Evolutionary conservation across 2,888 invertebrate species (phyloP).

Genomic region (Epinotia bilunana): DNA sequence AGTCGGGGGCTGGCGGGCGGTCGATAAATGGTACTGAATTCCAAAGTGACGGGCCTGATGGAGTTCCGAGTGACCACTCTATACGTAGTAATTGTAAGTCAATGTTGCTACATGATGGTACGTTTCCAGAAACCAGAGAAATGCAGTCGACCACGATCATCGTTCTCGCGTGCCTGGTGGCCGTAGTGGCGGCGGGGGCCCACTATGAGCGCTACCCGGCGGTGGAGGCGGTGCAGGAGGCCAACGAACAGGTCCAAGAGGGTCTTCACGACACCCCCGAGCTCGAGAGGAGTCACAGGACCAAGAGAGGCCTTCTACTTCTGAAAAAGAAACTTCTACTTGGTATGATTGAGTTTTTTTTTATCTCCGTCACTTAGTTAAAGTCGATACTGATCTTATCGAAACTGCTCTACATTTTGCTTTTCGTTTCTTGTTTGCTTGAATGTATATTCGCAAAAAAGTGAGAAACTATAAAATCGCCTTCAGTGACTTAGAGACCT

Average conservation of each 20-base stretch:
- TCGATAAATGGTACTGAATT: too few species aligned
- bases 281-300: slow-evolving; percentile 70
- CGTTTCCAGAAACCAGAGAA: slow-evolving; percentile 56
- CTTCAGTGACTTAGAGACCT: background rate
- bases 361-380: background rate
- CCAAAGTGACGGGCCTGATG: too few species aligned
- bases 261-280: slow-evolving; percentile 62
- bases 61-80: too few species aligned
- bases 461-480: background rate
- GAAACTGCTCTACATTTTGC: background rate
- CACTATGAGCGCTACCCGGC: slow-evolving; percentile 59
- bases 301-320: slow-evolving; percentile 73
- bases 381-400: background rate
- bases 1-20: too few species aligned
- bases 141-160: slow-evolving; percentile 77
- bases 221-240: slow-evolving; percentile 52
- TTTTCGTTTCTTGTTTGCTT: too few species aligned
- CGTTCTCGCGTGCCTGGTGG: slow-evolving; percentile 72
- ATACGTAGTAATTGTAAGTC: too few species aligned
- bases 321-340: slow-evolving; percentile 78
- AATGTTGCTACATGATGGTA: background rate
- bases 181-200: slow-evolving; percentile 63
- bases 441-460: background rate
- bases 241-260: slow-evolving; percentile 58
- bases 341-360: slow-evolving; percentile 60